Evolutionary conservation across 2,797 vertebrate species (phyloP).

Genomic region (Pitangus sulphuratus): DNA sequence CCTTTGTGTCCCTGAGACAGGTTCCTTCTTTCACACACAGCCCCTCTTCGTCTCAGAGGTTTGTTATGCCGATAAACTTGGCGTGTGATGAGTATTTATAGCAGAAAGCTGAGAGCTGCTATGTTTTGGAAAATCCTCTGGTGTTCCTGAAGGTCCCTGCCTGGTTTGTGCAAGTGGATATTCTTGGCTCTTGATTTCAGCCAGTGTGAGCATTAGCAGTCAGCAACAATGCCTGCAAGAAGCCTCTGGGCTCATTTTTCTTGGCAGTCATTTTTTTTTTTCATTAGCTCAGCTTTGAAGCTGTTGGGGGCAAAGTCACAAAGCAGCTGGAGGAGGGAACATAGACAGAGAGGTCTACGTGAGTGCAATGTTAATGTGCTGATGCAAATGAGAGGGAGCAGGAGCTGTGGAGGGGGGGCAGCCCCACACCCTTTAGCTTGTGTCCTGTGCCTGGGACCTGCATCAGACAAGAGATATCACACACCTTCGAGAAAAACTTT

Average conservation of each 20-base stretch:
- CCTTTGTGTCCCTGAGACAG: constrained; percentile 49
- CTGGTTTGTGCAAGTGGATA: background rate
- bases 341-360: background rate
- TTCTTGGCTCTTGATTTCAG: constrained; percentile 39
- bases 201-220: constrained; percentile 6
- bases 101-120: constrained; percentile 52
- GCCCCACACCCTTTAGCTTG: background rate
- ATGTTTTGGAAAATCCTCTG: constrained; percentile 39
- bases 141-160: constrained; percentile 31
- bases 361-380: background rate
- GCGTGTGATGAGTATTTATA: constrained; percentile 45
- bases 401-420: background rate
- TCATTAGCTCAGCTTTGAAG: constrained; percentile 58
- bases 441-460: background rate
- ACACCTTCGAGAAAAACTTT: background rate
- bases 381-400: background rate
- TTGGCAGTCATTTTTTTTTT: constrained; percentile 18
- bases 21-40: constrained; percentile 26
- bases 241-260: constrained; percentile 32
- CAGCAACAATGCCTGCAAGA: constrained; percentile 15
- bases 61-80: constrained; percentile 63
- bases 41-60: background rate
- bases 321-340: constrained; percentile 47
- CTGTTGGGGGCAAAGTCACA: constrained; percentile 42
- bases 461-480: background rate